Base-by-base conservation (phyloP, 2,888 invertebrate genomes). In the Apamea sordens region DNA sequence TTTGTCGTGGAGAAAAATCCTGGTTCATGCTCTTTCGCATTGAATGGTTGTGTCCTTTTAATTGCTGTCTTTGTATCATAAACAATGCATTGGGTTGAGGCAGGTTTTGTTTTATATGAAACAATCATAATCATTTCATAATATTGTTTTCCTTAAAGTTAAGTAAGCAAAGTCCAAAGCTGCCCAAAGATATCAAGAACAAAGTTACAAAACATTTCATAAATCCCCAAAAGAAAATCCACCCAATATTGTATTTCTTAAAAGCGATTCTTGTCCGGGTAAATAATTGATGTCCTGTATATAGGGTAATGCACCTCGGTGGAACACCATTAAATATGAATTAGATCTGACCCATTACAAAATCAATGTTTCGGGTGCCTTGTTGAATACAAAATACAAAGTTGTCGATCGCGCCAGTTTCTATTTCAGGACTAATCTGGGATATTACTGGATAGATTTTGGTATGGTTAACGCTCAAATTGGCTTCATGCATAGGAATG, bases 301-400 rank as follows among this genome's bases (percentile, higher is more conserved):
- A 84, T 88, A 84, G 85, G 88, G 90, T 89, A 87, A 81, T 85
- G 75, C 89, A 87, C 83, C 88, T 83, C 86, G 82, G 82, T 85
- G 87, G 87, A 89, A 86, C 84, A 69, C 83, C 89, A 92, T 94
- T 91, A 92, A 93, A 91, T 92, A 92, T 93, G 90, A 91, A 94
- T 90, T 90, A 90, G 86, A 80, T 89, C 86, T 84, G 88, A 89
- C 88, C 87, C 88, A 86, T 89, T 88, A 86, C 88, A 91, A 89
- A 92, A 92, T 91, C 88, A 90, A 90, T 91, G 91, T 88, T 90
- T 82, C 74, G 77, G 86, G 77, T 64, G n/a, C 78, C 79, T 68
- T 84, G 47, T 87, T 56, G 73, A 75, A 70, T 73, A 83, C 65
- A 67, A 59, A 79, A 67, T 84, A 83, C 65, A 63, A 67, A 70